Base-by-base conservation (phyloP, 2,888 invertebrate genomes). In the Ochropleura plecta region DNA sequence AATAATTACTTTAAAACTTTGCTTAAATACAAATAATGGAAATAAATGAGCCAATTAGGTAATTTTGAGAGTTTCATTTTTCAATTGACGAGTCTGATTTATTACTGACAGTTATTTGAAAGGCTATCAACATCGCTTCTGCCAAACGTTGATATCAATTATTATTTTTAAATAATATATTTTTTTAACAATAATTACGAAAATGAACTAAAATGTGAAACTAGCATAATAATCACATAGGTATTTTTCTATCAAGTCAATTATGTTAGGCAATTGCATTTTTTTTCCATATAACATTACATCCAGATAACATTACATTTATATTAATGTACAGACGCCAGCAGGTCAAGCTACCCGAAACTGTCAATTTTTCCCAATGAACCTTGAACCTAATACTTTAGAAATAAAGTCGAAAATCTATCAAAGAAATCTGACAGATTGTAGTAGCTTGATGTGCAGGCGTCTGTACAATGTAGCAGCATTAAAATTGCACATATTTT, bases 51-150 rank as follows among this genome's bases (percentile, higher is more conserved):
- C 73, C 63, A 59, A 68, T 30, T 14, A 8, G 44, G 12, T 2
- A 59, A 44, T 44, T 51, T 44, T 20, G 16, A 30, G 60, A 78
- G 48, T 65, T 66, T 12, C 5, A 9, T 18, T 77, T 72, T 46
- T 18, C 49, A 72, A 62, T 73, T 9, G 16, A 30, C 49, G 1
- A 9, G 9, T 62, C 30, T n/a, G 5, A 1, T 40, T 49, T 51
- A 40, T 71, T 64, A 76, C 71, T n/a, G n/a, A n/a, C n/a, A n/a
- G n/a, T n/a, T n/a, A n/a, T n/a, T n/a, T n/a, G n/a, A n/a, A n/a
- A n/a, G n/a, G n/a, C n/a, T n/a, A n/a, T n/a, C n/a, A n/a, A n/a
- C n/a, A n/a, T n/a, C 0, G 6, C 62, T 18, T 60, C 8, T 42
- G 46, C 51, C 20, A 53, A 44, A 62, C 16, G 40, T 59, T 40